Evolutionary conservation across 2,888 invertebrate species (phyloP), one percentile per base, ranked within the genome.

Genomic region (Drosophila nigricruria): DNA sequence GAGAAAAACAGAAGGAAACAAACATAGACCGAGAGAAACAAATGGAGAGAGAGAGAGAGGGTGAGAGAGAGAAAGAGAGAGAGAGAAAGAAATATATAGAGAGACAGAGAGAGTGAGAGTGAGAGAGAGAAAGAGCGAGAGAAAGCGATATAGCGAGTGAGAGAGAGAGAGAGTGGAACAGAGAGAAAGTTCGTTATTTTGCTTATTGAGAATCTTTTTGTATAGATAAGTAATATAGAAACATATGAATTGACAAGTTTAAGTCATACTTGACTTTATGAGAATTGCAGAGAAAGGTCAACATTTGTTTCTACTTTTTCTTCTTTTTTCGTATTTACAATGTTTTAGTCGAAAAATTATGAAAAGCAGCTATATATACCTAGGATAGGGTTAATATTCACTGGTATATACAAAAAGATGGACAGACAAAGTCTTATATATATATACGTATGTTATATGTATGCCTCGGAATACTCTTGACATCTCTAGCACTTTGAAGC

Each of bases 61-160:
- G 36, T 16, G 36, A 36, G 1, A 34, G 34, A 12, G 3, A 32
- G 12, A 3, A 8, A 12, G 32, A 12, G 32, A 32, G 5, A 5
- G 6, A 27, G 4, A 9, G 16, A 16, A 12, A 16, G 36, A 36
- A 1, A 36, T 0, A 36, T 3, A 36, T 1, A 16, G 36, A 16
- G 16, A 0, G 36, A 16, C 2, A 16, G 16, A 36, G 2, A 18
- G 18, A 14, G 5, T 12, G 2, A 47, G 18, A n/a, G 18, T 18
- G 5, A n/a, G 27, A 8, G 47, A 18, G 10, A 27, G 14, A 34
- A 27, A 16, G 47, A n/a, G 10, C 5, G 8, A 34, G 18, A 40
- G 8, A 18, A 0, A 38, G n/a, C n/a, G 38, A 9, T 0, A 18
- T 1, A 18, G 9, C 1, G 4, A n/a, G 9, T 4, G 3, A 0